phyloP scores from a whole-genome alignment of 1,140 invertebrate genomes.

The Diuraphis noxia region DNA sequence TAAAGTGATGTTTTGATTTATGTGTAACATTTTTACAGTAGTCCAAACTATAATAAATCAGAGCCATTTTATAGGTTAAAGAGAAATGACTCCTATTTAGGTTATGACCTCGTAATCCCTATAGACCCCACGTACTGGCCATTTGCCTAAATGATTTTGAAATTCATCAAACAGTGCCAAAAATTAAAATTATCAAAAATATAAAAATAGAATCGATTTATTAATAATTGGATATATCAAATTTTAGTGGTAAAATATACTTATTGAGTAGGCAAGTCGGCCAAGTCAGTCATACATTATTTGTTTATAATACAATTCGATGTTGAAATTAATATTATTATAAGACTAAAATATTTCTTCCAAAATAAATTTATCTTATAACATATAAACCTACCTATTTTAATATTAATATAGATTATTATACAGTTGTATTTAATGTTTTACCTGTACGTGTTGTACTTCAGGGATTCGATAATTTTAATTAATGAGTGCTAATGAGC shows the following conservation, averaged over 20 bases:
- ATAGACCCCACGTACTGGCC: slow-evolving; percentile 13
- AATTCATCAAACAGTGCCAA: slow-evolving; percentile 18
- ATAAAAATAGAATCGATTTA: slow-evolving; percentile 12
- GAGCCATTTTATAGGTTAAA: slow-evolving; percentile 21
- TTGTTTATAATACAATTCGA: not conserved
- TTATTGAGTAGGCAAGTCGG: not conserved
- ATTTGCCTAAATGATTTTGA: slow-evolving; percentile 37
- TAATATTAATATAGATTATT: not conserved
- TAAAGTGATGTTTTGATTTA: not conserved
- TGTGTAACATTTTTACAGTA: not conserved
- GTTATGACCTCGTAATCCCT: slow-evolving; percentile 13
- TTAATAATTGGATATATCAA: not conserved
- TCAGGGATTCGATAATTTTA: not conserved
- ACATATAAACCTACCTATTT: not conserved
- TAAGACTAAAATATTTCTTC: not conserved
- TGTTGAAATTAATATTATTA: not conserved
- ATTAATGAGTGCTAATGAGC: not conserved
- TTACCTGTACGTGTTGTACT: not conserved
- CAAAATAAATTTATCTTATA: not conserved
- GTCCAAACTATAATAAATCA: not conserved
- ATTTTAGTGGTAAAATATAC: not conserved
- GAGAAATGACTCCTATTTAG: slow-evolving; percentile 41
- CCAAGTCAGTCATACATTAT: not conserved
- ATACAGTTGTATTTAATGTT: not conserved
- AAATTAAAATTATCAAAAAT: slow-evolving; percentile 37